Evolutionary conservation across 2,797 vertebrate species (phyloP).

Genomic region (Sciurus carolinensis): DNA sequence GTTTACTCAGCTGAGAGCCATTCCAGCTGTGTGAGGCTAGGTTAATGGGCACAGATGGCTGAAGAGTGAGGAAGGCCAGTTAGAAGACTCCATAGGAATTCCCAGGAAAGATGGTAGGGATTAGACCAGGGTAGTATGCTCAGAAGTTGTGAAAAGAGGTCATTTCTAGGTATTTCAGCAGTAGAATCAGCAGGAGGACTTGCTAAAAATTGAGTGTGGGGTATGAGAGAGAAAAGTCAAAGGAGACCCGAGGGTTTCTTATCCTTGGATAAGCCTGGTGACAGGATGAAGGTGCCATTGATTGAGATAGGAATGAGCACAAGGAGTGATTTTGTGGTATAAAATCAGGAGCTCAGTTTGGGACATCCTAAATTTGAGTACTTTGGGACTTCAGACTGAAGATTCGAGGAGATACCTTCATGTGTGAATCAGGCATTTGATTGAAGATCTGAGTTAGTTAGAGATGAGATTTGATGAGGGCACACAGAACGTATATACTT

Average conservation of each 20-base stretch:
- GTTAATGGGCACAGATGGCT: neutral
- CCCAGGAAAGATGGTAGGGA: neutral
- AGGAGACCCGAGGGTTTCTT: neutral
- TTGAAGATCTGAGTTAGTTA: neutral
- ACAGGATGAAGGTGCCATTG: neutral
- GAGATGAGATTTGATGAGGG: neutral
- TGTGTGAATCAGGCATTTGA: neutral
- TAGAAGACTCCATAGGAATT: neutral
- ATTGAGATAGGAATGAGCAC: fast-evolving
- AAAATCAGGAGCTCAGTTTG: neutral
- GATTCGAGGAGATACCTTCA: neutral
- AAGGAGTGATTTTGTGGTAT: neutral
- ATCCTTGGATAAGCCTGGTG: neutral
- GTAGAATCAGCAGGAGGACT: neutral
- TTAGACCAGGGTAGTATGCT: too few relatives aligned
- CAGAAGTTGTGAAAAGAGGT: neutral
- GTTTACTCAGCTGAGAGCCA: neutral
- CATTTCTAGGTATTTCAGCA: neutral
- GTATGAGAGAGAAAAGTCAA: neutral
- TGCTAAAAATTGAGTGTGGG: neutral
- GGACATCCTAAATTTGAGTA: neutral
- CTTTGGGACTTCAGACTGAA: neutral
- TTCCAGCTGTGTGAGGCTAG: neutral
- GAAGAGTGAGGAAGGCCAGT: neutral
- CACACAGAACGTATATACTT: neutral